Conservation (phyloP, 2,888 invertebrate genomes). For the Exephanes ischioxanthus region DNA sequence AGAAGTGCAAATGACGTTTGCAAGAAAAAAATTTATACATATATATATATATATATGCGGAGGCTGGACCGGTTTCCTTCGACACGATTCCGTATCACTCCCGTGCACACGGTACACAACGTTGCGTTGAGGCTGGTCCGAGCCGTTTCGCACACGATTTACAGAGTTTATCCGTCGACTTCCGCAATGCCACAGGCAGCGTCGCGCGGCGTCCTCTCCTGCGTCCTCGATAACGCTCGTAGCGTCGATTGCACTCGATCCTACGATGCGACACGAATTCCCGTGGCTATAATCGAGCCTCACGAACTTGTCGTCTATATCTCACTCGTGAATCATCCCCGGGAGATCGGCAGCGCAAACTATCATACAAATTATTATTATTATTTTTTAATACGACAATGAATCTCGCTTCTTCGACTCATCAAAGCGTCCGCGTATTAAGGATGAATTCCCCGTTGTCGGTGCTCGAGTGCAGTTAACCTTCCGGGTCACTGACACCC, state of each 20-base stretch:
- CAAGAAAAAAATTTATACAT: neutral
- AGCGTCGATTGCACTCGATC: neutral
- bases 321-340: neutral
- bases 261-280: constrained; percentile 14
- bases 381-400: neutral
- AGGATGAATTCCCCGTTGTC: neutral
- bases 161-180: constrained; percentile 7
- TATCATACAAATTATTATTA: neutral
- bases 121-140: neutral
- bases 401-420: neutral
- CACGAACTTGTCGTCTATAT: neutral
- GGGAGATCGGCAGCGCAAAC: neutral
- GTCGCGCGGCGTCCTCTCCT: constrained; percentile 24
- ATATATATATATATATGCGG: neutral
- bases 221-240: constrained; percentile 14
- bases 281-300: neutral
- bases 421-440: neutral
- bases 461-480: neutral
- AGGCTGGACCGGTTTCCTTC: constrained; percentile 14
- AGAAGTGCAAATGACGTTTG: neutral
- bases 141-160: neutral
- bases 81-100: constrained; percentile 10
- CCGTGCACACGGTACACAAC: neutral
- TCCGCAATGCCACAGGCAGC: constrained; percentile 30
- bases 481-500: constrained; percentile 23